phyloP scores from a whole-genome alignment of 2,797 vertebrate species.

The Cuculus canorus region DNA sequence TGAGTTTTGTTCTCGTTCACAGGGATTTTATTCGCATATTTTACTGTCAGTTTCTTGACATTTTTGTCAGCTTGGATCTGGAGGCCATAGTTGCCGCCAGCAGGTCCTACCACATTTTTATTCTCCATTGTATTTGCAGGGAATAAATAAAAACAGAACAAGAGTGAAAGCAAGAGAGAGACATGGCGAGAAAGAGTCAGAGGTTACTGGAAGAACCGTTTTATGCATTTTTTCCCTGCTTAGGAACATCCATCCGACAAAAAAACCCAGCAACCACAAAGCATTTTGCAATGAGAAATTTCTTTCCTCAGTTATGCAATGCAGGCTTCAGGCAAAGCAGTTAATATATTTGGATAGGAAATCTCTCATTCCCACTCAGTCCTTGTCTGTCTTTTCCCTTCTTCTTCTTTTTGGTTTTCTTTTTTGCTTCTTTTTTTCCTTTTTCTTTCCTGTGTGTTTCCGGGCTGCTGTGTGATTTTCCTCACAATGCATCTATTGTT shows the following conservation, averaged over 20 bases:
- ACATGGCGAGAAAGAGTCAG: slow-evolving; percentile 67
- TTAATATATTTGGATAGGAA: slow-evolving; percentile 56
- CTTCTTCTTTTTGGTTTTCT: fast-evolving
- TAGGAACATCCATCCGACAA: slow-evolving; percentile 37
- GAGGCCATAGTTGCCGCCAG: slow-evolving; percentile 86
- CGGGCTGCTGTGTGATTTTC: not conserved
- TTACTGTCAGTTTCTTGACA: slow-evolving; percentile 93
- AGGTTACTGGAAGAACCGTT: slow-evolving; percentile 68
- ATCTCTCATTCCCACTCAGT: not conserved
- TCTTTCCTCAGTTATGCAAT: not conserved
- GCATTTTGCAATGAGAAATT: slow-evolving; percentile 25
- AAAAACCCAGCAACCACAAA: not conserved
- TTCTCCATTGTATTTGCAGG: slow-evolving; percentile 78
- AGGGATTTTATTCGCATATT: slow-evolving; percentile 84
- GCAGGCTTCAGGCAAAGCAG: slow-evolving; percentile 19
- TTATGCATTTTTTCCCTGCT: slow-evolving; percentile 44
- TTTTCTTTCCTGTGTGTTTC: slow-evolving; percentile 19
- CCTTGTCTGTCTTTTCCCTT: not conserved
- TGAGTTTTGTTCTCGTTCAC: slow-evolving; percentile 71
- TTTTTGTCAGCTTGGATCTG: slow-evolving; percentile 92
- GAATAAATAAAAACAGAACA: slow-evolving; percentile 76
- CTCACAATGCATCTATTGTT: slow-evolving; percentile 48
- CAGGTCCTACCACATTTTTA: slow-evolving; percentile 86
- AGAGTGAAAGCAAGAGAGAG: slow-evolving; percentile 70
- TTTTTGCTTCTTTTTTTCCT: not conserved